These are phyloP conservation scores for Urocynchramus pylzowi DNA, from an alignment of 2,113 vertebrate genomes.

Conservation along the genomic window DNA sequence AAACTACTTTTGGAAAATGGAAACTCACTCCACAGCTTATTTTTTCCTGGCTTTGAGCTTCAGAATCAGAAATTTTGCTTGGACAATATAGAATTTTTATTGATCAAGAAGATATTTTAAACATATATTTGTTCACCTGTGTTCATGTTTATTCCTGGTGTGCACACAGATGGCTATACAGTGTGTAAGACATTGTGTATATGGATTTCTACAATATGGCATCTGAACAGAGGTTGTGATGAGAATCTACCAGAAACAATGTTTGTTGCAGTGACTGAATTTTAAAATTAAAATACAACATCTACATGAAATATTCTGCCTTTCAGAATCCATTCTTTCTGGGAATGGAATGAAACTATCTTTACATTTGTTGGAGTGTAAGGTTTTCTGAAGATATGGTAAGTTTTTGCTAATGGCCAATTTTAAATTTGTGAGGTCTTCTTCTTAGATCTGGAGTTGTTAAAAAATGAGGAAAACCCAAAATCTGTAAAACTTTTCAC, in stretches of 20 bases:
- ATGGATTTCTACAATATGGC: neutral
- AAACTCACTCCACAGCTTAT: neutral
- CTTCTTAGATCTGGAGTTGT: neutral
- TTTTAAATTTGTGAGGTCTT: neutral
- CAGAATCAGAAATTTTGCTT: neutral
- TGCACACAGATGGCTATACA: fast-evolving
- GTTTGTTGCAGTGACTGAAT: neutral
- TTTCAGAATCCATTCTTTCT: neutral
- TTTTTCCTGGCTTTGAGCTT: neutral
- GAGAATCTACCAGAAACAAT: neutral
- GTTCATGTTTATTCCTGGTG: neutral
- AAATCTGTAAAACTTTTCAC: neutral
- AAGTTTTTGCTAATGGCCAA: fast-evolving
- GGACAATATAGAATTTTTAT: neutral
- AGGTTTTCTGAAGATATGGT: neutral
- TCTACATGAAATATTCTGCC: neutral
- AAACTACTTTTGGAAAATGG: too few relatives aligned
- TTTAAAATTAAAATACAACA: neutral
- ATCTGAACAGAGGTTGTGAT: neutral
- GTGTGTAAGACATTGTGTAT: neutral
- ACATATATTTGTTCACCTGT: fast-evolving
- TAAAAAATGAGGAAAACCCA: neutral
- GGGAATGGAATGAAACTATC: neutral
- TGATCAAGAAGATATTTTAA: neutral
- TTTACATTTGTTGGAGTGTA: neutral